These are phyloP conservation scores for Oxyruncus cristatus DNA, from an alignment of 2,113 vertebrate species.

Conservation along the genomic window DNA sequence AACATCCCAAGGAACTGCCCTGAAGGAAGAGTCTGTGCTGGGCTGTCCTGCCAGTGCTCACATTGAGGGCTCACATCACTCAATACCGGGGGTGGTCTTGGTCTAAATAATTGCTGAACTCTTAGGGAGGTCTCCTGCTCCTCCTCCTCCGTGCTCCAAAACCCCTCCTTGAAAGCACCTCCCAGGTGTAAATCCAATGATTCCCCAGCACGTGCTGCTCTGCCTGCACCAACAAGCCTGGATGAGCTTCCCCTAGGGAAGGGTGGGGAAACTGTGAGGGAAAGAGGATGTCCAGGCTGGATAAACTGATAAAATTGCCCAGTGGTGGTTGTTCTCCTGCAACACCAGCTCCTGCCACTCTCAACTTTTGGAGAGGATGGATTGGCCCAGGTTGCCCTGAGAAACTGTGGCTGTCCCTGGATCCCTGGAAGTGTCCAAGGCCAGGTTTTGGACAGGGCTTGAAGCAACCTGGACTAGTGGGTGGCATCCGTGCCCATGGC, in stretches of 20 bases:
- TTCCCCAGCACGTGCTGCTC: background rate
- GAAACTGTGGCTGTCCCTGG: background rate
- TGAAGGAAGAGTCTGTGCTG: background rate
- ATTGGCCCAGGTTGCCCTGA: background rate
- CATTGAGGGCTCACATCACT: rapidly evolving
- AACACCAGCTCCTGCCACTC: background rate
- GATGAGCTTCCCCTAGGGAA: background rate
- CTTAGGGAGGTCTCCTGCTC: background rate
- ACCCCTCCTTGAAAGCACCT: background rate
- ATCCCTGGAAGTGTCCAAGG: background rate
- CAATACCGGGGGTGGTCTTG: background rate
- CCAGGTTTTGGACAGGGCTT: background rate
- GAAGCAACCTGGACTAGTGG: background rate
- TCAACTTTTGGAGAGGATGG: rapidly evolving
- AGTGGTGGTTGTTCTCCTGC: background rate
- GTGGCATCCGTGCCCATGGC: background rate
- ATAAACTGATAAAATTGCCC: background rate
- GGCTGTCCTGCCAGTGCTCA: rapidly evolving
- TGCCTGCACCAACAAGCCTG: background rate
- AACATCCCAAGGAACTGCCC: background rate
- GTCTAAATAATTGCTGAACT: background rate
- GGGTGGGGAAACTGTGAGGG: background rate
- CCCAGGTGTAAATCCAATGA: rapidly evolving
- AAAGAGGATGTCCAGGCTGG: background rate
- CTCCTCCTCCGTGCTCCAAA: background rate